These are phyloP conservation scores for Cephus pygmeus DNA, from an alignment of 2,888 invertebrate genomes.

Conservation along the genomic window DNA sequence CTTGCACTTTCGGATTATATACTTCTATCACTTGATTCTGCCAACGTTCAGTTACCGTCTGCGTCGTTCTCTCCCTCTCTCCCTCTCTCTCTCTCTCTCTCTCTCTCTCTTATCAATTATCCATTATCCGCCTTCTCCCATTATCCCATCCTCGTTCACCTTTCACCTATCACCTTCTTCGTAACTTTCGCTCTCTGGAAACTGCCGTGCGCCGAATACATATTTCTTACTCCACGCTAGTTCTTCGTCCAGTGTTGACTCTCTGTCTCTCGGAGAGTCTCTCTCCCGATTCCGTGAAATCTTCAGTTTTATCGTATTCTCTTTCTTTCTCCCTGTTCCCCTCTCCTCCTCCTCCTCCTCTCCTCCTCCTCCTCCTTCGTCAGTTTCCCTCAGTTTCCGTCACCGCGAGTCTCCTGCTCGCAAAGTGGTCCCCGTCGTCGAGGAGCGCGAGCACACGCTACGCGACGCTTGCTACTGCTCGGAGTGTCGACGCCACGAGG, in stretches of 20 bases:
- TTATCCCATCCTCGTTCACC: not conserved
- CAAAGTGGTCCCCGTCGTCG: not conserved
- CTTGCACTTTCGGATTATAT: not conserved
- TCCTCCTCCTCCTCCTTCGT: conserved; percentile 13
- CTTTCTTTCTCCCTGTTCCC: conserved; percentile 5
- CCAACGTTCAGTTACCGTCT: not conserved
- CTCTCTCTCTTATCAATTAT: not conserved
- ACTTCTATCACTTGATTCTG: not conserved
- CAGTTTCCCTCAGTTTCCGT: conserved; percentile 27
- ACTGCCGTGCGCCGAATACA: not conserved
- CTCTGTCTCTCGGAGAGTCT: conserved; percentile 15
- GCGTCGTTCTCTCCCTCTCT: not conserved
- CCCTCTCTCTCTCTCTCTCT: too few relatives aligned
- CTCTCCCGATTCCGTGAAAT: not conserved
- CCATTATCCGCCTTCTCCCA: not conserved
- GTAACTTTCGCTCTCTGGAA: not conserved
- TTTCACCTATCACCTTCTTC: not conserved
- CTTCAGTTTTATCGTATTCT: not conserved
- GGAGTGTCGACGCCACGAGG: not conserved
- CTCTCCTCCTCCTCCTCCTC: conserved; percentile 27
- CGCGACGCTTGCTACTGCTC: not conserved
- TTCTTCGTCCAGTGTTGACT: not conserved
- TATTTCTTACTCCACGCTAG: not conserved
- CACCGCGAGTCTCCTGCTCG: conserved; percentile 16
- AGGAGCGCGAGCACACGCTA: not conserved